phyloP scores from a whole-genome alignment of 2,797 vertebrate genomes.

The Brotogeris chrysoptera region DNA sequence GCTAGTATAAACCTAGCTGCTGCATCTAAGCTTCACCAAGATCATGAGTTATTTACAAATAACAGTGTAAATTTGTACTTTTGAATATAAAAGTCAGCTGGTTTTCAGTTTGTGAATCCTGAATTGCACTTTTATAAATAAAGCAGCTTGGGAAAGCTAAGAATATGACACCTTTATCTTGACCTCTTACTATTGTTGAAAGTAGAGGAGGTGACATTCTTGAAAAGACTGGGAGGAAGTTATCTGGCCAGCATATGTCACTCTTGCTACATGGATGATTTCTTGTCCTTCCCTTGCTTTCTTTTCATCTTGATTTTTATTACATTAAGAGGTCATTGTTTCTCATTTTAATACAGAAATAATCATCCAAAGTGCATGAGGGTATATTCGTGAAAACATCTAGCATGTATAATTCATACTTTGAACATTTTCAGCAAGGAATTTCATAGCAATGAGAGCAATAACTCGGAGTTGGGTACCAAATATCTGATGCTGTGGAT shows the following conservation, averaged over 20 bases:
- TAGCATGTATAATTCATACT: background rate
- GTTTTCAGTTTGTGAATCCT: background rate
- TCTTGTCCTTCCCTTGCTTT: background rate
- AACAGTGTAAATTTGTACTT: background rate
- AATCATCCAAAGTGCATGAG: background rate
- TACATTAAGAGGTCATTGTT: background rate
- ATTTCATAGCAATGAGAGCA: background rate
- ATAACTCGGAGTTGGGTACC: background rate
- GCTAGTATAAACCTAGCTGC: background rate
- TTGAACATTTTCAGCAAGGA: background rate
- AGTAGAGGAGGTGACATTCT: background rate
- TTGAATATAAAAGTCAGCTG: background rate
- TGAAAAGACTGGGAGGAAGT: background rate
- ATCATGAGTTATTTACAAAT: background rate
- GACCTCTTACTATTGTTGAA: background rate
- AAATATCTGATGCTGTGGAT: background rate
- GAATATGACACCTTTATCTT: background rate
- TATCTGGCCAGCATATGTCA: background rate
- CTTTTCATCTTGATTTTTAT: background rate
- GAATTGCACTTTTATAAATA: background rate
- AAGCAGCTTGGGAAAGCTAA: background rate
- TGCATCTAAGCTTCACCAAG: background rate
- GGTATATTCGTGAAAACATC: background rate
- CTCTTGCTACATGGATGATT: background rate
- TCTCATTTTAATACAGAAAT: background rate